Percentiles rank a stretch among this genome's conserved stretches.
These are phyloP conservation scores for Nephrotoma appendiculata DNA, from an alignment of 2,888 invertebrate species.

Conservation along the genomic window DNA sequence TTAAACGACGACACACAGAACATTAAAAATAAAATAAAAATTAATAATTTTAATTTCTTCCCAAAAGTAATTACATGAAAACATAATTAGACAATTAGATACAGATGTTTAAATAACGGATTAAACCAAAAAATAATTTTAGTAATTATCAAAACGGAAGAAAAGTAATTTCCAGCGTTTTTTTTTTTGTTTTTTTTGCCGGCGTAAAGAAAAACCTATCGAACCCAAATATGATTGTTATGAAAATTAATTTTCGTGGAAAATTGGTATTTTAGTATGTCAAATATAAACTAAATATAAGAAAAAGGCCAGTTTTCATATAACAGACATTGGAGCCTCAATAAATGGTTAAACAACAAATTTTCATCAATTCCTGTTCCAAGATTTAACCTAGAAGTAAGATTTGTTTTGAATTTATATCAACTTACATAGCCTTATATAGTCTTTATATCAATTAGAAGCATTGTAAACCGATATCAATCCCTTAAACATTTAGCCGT, in stretches of 20 bases:
- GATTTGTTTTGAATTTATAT: too few relatives aligned
- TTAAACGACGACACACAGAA: not conserved
- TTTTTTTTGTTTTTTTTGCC: too few relatives aligned
- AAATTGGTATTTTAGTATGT: not conserved
- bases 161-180: not conserved
- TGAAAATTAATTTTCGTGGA: not conserved
- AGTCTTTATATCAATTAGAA: too few relatives aligned
- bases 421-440: too few relatives aligned
- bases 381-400: too few relatives aligned
- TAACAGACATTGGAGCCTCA: too few relatives aligned
- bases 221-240: not conserved
- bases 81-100: not conserved
- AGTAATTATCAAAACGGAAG: not conserved
- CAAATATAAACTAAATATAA: too few relatives aligned
- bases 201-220: not conserved
- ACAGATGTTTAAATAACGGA: not conserved
- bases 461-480: too few relatives aligned
- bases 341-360: too few relatives aligned
- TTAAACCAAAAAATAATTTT: not conserved
- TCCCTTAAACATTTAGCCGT: too few relatives aligned
- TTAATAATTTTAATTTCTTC: not conserved
- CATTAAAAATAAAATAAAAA: not conserved
- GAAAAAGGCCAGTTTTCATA: too few relatives aligned
- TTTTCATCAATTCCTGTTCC: too few relatives aligned
- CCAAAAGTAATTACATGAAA: not conserved